Evolutionary conservation across 2,797 vertebrate species (phyloP).

Genomic region (Rhabdomys pumilio): DNA sequence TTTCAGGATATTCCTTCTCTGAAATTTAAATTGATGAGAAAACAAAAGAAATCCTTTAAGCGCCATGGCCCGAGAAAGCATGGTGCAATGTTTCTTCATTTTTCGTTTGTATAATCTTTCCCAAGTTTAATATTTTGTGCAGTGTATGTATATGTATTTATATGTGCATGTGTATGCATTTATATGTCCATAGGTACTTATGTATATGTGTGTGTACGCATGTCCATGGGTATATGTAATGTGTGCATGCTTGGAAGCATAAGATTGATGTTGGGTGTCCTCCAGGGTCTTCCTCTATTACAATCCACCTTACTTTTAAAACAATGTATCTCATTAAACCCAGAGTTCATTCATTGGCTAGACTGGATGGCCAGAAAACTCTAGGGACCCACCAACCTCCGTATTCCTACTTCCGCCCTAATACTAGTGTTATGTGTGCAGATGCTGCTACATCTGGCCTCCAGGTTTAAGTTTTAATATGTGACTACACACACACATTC

Average conservation of each 20-base stretch:
- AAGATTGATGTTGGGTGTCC: neutral
- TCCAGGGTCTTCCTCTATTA: neutral
- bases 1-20: rapidly evolving
- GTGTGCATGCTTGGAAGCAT: neutral
- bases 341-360: neutral
- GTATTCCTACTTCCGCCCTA: no score
- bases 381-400: neutral
- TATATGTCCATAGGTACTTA: no score
- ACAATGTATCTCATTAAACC: neutral
- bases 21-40: neutral
- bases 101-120: neutral
- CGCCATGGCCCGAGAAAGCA: neutral
- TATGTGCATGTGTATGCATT: neutral
- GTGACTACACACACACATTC: neutral
- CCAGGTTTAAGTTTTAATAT: neutral
- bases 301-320: neutral
- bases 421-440: neutral
- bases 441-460: neutral
- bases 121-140: neutral
- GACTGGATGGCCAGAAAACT: neutral
- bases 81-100: neutral
- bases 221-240: neutral
- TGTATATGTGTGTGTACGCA: neutral
- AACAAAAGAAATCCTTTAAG: neutral
- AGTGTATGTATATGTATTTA: neutral